Evolutionary conservation across 2,888 invertebrate species (phyloP), one percentile per base, ranked within the genome.

Genomic region (Scrobipalpa costella): DNA sequence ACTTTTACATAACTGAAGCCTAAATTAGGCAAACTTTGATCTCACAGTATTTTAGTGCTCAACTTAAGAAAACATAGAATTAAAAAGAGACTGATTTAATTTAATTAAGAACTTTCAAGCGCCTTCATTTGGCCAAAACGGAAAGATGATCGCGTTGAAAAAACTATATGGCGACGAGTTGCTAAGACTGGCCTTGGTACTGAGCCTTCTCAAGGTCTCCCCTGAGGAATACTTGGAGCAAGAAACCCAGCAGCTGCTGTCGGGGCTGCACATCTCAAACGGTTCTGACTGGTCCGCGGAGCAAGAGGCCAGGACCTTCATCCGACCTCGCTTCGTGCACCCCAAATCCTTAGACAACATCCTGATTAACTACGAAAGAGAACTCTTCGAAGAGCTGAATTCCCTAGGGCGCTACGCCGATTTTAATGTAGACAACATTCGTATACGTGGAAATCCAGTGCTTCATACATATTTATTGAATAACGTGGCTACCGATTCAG

Each of bases 151-250:
- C 88, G 95, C 95, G 74, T 87, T 96, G 74, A 97, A 97, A 90
- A 97, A 97, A 84, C 88, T 96, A 57, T 96, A 96, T 76, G 94
- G 95, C 61, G 96, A 96, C 81, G 96, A 97, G 90, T 90, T 97
- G 76, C 86, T 97, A 69, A 94, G 97, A 83, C 89, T 97, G 72
- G 95, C 97, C 71, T 84, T 98, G 81, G 93, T 97, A 71, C 90
- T 97, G 75, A 95, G 97, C 83, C 92, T 98, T 69, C 84, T 98
- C 63, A 93, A 96, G 73, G 94, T 95, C 13, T 95, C 96, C 79
- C 95, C 96, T 0, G 94, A 95, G 70, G 93, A 94, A 27, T 94
- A 95, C 76, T 84, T 95, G 61, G 92, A 94, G 72, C 93, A 93
- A 63, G 92, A 92, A 66, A 86, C 88, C 2, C 89, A 90, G 68